Evolutionary conservation across 2,888 invertebrate species (phyloP).

Genomic region (Formica aserva): DNA sequence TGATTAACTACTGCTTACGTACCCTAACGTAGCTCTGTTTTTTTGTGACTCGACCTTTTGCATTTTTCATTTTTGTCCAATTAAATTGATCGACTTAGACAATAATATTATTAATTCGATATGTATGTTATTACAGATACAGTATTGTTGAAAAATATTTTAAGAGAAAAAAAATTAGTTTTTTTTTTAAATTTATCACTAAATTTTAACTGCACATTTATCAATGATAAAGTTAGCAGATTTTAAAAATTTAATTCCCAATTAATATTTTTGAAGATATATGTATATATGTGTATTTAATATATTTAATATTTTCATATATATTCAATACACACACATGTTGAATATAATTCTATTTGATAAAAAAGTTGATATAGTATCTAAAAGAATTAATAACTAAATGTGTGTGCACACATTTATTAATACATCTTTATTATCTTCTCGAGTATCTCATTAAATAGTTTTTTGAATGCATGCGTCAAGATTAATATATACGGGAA

Average conservation of each 20-base stretch:
- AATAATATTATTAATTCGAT: not conserved
- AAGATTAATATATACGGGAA: conserved; percentile 8
- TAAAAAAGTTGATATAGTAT: not conserved
- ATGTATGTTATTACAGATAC: not conserved
- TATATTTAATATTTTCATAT: not conserved
- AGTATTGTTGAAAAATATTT: not conserved
- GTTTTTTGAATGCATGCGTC: not conserved
- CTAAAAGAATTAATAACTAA: not conserved
- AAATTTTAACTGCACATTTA: not conserved
- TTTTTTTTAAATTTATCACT: not conserved
- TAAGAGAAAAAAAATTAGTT: not conserved
- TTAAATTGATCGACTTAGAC: not conserved
- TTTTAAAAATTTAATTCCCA: not conserved
- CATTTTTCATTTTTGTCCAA: not conserved
- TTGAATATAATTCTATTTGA: not conserved
- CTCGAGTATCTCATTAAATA: not conserved
- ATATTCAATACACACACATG: not conserved
- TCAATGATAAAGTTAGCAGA: not conserved
- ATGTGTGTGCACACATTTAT: not conserved
- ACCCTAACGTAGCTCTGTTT: not conserved
- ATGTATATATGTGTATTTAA: not conserved
- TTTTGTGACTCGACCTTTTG: not conserved
- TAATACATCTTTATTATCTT: not conserved
- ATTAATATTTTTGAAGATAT: not conserved
- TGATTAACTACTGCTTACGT: conserved; percentile 15